Conservation (phyloP, 2,113 vertebrate genomes). For the Seriola rivoliana region DNA sequence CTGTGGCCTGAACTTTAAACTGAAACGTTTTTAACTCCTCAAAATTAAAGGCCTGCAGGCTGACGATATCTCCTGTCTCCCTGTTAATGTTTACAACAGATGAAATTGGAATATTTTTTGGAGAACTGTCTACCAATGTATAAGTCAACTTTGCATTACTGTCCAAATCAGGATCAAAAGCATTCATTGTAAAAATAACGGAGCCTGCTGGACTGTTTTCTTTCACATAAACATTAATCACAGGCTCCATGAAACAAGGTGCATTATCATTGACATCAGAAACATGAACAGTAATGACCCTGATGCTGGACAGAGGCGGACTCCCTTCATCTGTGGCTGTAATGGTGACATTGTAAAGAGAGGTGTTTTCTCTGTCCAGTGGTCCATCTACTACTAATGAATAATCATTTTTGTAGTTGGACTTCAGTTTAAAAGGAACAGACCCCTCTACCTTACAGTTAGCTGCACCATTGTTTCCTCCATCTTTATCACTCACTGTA, state of each 20-base stretch:
- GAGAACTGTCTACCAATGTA: conserved; percentile 71
- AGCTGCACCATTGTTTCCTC: conserved; percentile 69
- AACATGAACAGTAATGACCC: conserved; percentile 82
- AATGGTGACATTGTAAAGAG: conserved; percentile 86
- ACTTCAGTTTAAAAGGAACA: conserved; percentile 70
- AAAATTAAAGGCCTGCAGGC: too few relatives aligned
- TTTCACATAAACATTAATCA: conserved; percentile 84
- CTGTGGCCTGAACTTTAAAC: too few relatives aligned
- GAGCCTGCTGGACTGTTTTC: conserved; percentile 88
- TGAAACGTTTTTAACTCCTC: too few relatives aligned
- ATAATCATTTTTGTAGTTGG: conserved; percentile 90
- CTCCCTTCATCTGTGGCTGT: conserved; percentile 86
- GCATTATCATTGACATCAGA: conserved; percentile 92
- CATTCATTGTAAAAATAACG: conserved; percentile 81
- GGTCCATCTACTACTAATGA: conserved; percentile 85
- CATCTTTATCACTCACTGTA: conserved; percentile 87
- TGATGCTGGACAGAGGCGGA: conserved; percentile 83
- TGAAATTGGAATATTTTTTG: conserved; percentile 74
- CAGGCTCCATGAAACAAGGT: conserved; percentile 81
- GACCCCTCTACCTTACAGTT: conserved; percentile 54
- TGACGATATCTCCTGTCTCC: conserved; percentile 60
- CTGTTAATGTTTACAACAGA: conserved; percentile 84
- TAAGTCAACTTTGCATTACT: conserved; percentile 87
- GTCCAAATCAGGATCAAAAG: conserved; percentile 84
- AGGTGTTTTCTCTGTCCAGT: conserved; percentile 87